These are phyloP conservation scores for Columba livia DNA, from an alignment of 2,113 vertebrate genomes.

Conservation along the genomic window DNA sequence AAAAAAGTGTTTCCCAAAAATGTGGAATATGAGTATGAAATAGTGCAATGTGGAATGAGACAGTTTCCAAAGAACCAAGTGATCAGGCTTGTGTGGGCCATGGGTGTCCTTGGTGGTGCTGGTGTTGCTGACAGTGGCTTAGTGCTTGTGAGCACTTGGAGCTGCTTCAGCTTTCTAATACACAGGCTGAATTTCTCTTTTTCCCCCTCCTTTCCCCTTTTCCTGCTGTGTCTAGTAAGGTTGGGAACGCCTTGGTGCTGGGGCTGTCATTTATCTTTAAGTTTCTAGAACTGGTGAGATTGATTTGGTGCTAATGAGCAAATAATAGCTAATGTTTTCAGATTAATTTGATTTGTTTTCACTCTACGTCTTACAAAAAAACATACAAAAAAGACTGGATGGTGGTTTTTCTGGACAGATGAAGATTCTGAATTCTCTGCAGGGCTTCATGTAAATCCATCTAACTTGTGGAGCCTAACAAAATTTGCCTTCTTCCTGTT, in stretches of 20 bases:
- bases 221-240: not conserved
- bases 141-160: not conserved
- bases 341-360: not conserved
- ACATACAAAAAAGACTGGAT: not conserved
- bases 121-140: not conserved
- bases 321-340: not conserved
- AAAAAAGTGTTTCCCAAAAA: not conserved
- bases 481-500: not conserved
- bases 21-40: not conserved
- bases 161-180: not conserved
- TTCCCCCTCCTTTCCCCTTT: not conserved
- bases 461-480: not conserved
- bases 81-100: accelerated
- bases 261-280: not conserved
- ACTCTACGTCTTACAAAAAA: not conserved
- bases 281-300: not conserved
- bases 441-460: not conserved
- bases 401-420: not conserved
- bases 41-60: not conserved
- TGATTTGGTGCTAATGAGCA: not conserved
- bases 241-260: not conserved
- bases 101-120: not conserved
- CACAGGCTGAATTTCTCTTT: not conserved
- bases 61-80: not conserved
- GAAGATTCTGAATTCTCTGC: not conserved